Evolutionary conservation across 2,797 vertebrate genomes (phyloP).

Genomic region (Antrozous pallidus): DNA sequence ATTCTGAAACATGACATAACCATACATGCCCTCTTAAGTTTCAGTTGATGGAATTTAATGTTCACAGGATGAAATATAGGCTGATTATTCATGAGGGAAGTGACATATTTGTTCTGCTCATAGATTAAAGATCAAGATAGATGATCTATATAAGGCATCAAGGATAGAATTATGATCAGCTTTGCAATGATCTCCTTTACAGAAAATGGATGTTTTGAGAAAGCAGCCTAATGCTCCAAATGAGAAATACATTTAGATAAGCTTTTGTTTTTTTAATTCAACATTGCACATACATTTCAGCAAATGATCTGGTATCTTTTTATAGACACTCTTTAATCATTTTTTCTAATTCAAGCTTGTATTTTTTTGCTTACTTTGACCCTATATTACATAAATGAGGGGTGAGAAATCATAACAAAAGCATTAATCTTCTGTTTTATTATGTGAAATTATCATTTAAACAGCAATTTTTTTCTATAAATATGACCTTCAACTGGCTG

Average conservation of each 20-base stretch:
- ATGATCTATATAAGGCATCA: constrained; percentile 55
- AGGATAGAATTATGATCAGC: constrained; percentile 61
- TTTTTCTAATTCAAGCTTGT: constrained; percentile 10
- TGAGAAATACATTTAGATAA: neutral
- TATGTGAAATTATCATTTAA: constrained; percentile 50
- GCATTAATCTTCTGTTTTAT: constrained; percentile 51
- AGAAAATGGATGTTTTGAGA: constrained; percentile 51
- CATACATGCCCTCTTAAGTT: constrained; percentile 46
- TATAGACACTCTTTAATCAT: neutral
- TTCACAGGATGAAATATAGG: constrained; percentile 63
- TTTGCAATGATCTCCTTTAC: constrained; percentile 15
- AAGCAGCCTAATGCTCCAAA: neutral
- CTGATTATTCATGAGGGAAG: constrained; percentile 63
- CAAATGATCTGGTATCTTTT: neutral
- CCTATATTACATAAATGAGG: constrained; percentile 42
- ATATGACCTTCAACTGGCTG: constrained; percentile 50
- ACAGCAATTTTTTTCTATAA: constrained; percentile 61
- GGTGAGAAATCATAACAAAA: constrained; percentile 56
- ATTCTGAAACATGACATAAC: constrained; percentile 54
- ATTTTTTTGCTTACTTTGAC: constrained; percentile 53
- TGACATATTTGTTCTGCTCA: constrained; percentile 68
- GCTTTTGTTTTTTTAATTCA: neutral
- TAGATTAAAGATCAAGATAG: constrained; percentile 64
- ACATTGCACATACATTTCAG: neutral
- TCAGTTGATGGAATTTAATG: constrained; percentile 55